Percentiles rank a stretch among this genome's conserved stretches.
Evolutionary conservation across 2,888 invertebrate genomes (phyloP).

Genomic region (Archips crataeganus): DNA sequence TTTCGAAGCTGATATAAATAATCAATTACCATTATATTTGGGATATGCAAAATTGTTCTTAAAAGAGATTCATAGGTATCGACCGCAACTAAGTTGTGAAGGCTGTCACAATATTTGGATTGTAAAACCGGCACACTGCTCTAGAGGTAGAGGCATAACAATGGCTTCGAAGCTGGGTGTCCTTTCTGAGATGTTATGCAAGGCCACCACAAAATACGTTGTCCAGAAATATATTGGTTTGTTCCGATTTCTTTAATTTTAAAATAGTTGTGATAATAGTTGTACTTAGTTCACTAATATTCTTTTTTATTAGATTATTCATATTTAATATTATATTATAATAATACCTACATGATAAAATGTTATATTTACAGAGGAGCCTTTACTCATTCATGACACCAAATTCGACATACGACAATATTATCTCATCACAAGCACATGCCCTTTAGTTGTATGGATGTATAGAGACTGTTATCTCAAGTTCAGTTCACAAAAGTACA

Average conservation of each 20-base stretch:
- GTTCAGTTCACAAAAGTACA: constrained; percentile 94
- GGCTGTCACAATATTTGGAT: constrained; percentile 96
- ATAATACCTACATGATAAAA: too few relatives aligned
- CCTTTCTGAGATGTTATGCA: constrained; percentile 87
- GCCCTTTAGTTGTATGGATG: constrained; percentile 93
- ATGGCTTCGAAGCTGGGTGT: constrained; percentile 91
- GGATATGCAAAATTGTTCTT: constrained; percentile 84
- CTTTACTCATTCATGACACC: constrained; percentile 92
- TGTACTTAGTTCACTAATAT: too few relatives aligned
- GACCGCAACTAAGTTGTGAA: constrained; percentile 89
- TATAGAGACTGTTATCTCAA: constrained; percentile 94
- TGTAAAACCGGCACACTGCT: constrained; percentile 93
- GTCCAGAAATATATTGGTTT: constrained; percentile 96
- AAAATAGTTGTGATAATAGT: neutral
- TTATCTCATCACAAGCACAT: constrained; percentile 92
- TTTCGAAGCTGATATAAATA: constrained; percentile 72
- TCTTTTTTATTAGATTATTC: too few relatives aligned
- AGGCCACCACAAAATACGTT: constrained; percentile 88
- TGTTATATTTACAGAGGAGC: constrained; percentile 87
- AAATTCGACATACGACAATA: constrained; percentile 97
- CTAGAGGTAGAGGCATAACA: constrained; percentile 93
- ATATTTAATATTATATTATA: too few relatives aligned
- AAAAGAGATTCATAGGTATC: constrained; percentile 84
- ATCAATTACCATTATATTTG: constrained; percentile 68
- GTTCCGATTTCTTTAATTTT: constrained; percentile 44